A percentile compares a stretch with the other conserved stretches of the same genome.
phyloP scores from a whole-genome alignment of 2,797 vertebrate genomes.

The Halcyon chelicuti region DNA sequence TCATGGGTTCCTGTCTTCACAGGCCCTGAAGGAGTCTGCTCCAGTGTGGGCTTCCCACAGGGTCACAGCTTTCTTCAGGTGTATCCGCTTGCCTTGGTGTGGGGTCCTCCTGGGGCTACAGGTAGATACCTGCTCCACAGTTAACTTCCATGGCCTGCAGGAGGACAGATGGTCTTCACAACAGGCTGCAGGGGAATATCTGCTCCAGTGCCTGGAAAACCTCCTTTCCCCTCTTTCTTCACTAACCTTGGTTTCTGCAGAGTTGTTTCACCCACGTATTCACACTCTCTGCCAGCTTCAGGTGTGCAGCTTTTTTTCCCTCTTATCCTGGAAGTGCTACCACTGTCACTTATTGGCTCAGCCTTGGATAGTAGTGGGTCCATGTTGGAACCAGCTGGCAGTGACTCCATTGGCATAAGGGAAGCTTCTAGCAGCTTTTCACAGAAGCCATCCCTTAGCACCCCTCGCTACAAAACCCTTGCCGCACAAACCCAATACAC shows the following conservation, averaged over 20 bases:
- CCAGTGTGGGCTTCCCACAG: not conserved
- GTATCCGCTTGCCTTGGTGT: not conserved
- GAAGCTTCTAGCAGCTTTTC: not conserved
- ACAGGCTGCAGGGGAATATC: not conserved
- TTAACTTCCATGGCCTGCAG: not conserved
- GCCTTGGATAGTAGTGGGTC: accelerated
- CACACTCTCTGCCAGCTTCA: not conserved
- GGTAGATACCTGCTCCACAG: not conserved
- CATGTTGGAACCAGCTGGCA: not conserved
- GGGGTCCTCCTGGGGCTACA: not conserved
- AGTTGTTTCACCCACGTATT: not conserved
- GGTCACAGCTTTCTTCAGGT: not conserved
- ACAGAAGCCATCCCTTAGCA: not conserved
- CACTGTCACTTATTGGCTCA: accelerated
- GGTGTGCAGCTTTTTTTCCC: not conserved
- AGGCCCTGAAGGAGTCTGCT: not conserved
- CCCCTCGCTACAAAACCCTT: not conserved
- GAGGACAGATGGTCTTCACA: not conserved
- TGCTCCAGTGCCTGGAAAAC: not conserved
- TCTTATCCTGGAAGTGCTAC: accelerated
- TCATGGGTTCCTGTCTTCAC: not conserved
- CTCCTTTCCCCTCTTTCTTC: not conserved
- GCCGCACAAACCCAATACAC: not conserved
- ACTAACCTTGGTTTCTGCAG: not conserved
- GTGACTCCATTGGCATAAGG: accelerated